phyloP scores from a whole-genome alignment of 2,797 vertebrate genomes.

The Tragelaphus eurycerus region DNA sequence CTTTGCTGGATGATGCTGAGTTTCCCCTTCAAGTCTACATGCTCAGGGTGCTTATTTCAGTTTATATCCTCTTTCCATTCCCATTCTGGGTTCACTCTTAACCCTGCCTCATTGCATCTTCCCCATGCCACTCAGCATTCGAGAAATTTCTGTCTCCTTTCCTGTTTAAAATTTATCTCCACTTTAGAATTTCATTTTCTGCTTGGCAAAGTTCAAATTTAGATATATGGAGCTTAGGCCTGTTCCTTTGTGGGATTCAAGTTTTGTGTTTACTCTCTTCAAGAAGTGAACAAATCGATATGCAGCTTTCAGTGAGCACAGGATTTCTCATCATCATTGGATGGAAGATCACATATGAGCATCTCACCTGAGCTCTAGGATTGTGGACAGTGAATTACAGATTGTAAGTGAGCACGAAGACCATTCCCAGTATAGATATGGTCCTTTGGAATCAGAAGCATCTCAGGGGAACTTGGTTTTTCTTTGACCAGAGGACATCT shows the following conservation, averaged over 20 bases:
- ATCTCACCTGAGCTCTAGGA: neutral
- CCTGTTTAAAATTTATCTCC: neutral
- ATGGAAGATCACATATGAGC: neutral
- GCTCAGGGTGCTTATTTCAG: neutral
- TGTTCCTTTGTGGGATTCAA: neutral
- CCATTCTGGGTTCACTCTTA: neutral
- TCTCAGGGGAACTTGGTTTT: neutral
- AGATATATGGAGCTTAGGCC: neutral
- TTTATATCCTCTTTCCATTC: neutral
- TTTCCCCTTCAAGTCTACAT: neutral
- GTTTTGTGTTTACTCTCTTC: neutral
- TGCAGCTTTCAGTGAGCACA: neutral
- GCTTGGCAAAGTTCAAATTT: neutral
- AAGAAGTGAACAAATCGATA: neutral
- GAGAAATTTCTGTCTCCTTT: neutral
- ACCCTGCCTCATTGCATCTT: neutral
- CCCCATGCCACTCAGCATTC: neutral
- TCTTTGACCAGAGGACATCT: neutral
- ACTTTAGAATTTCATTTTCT: neutral
- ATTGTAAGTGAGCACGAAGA: neutral
- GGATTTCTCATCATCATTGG: neutral
- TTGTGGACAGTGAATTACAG: neutral
- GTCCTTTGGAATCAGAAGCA: neutral
- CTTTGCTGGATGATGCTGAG: neutral
- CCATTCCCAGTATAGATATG: neutral